Evolutionary conservation across 2,113 vertebrate genomes (phyloP), one percentile per base, ranked within the genome.

Genomic region (Leptocoma aspasia): DNA sequence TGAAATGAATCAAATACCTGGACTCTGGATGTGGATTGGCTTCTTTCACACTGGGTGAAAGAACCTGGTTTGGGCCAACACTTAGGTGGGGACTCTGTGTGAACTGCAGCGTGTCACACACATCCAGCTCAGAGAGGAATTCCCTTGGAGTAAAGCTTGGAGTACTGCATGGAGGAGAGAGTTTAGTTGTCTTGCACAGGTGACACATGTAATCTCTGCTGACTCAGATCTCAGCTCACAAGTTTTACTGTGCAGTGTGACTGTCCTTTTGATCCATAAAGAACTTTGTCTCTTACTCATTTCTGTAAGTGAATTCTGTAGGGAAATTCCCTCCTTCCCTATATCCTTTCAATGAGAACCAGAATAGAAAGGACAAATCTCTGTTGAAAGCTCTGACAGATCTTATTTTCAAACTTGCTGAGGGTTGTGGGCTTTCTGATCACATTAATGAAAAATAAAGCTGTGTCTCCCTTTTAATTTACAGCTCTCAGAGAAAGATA

Each of bases 401-500:
- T 71, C 42, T 39, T n/a, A 6, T 30, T 92, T 82, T 50, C 6
- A 57, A 57, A 60, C 53, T 28, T 78, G 35, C 47, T 59, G 45
- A 90, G 50, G 8, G 1, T 26, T 83, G 39, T 12, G 54, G 59
- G 37, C 45, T 81, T 91, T 89, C 82, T 92, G 56, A 50, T 73
- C 57, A 15, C 44, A 17, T 37, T n/a, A 44, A 50, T 90, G 53
- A 45, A 78, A 92, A 69, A 44, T 79, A 81, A 95, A 94, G 42
- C 44, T 69, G 18, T 39, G 4, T 85, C 64, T 80, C 81, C 69
- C 45, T 81, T 72, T 79, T 89, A 11, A 93, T 91, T 95, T 90
- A 49, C 97, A 99, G 99, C 98, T 99, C 69, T 98, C 99, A 23
- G 99, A 99, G 96, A 99, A 99, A 95, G 99, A 99, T 86, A 99